Evolutionary conservation across 2,113 vertebrate genomes (phyloP), one percentile per base, ranked within the genome.

Genomic region (Salvelinus alpinus): DNA sequence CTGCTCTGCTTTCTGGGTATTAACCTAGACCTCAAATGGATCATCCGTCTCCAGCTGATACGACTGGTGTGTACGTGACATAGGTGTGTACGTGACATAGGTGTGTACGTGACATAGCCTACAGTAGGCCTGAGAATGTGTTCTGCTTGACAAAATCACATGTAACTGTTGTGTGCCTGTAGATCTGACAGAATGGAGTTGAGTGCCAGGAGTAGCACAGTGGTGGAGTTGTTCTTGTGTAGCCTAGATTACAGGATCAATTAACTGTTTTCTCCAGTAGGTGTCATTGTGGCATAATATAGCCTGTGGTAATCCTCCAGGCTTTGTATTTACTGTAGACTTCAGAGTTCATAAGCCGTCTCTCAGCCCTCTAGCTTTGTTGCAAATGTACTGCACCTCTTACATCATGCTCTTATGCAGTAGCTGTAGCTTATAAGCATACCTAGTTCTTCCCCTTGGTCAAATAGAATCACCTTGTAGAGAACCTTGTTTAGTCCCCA

Each of bases 21-120:
- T 85, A 99, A 99, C 87, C 92, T 99, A 78, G 97, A n/a, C n/a
- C n/a, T n/a, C n/a, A 99, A 97, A 71, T 99, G 98, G 97, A 98
- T 99, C 47, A 94, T 99, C 71, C 92, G 97, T 34, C 95, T 99
- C 24, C 97, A 99, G 88, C 94, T 99, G 74, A 89, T 98, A 75
- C 94, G 99, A 73, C 92, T 99, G 72, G 38, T 9, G 38, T 44
- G 38, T 44, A 38, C 38, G 98, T 9, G 95, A 99, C 85, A 95
- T 95, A 92, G 96, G 38, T 2, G 38, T 44, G 38, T 44, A 44
- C 38, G 99, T 9, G 95, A 99, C 85, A 95, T 95, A 92, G 96
- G 98, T 99, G 84, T 34, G 80, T 76, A 64, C 25, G 9, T 47
- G 1, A 68, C 12, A 11, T 34, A 34, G 14, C 14, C 22, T 34